Conservation (phyloP, 2,888 invertebrate genomes). For the Pristionchus mayeri region DNA sequence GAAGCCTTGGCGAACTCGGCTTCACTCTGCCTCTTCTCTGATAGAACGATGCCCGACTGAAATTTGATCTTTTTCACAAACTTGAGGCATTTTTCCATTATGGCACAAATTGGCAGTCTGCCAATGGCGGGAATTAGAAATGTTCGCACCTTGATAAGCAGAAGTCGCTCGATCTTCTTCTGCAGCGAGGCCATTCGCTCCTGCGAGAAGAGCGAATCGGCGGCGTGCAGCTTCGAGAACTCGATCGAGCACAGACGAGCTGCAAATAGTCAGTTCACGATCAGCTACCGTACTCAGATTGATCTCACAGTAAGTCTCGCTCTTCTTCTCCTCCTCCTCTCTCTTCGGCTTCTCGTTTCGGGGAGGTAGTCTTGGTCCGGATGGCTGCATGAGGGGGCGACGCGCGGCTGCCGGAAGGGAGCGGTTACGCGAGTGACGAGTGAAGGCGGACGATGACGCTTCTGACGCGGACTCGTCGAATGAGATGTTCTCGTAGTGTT, state of each 20-base stretch:
- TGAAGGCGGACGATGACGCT: no score
- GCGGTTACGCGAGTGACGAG: not conserved
- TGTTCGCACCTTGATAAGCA: slow-evolving; percentile 1
- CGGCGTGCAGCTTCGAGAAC: slow-evolving; percentile 13
- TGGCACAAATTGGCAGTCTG: not conserved
- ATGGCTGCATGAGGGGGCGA: not conserved
- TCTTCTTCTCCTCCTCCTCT: not conserved
- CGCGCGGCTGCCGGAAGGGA: not conserved
- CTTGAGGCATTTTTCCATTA: not conserved
- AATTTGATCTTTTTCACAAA: not conserved
- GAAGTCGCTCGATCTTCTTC: slow-evolving; percentile 37
- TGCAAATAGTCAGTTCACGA: slow-evolving; percentile 23
- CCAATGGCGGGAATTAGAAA: slow-evolving; percentile 5
- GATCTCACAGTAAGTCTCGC: not conserved
- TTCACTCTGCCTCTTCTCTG: not conserved
- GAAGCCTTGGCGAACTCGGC: not conserved
- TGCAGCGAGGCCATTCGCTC: slow-evolving; percentile 37
- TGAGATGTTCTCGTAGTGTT: slow-evolving; percentile 34
- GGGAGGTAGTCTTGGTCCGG: not conserved
- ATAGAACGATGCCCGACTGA: slow-evolving; percentile 29
- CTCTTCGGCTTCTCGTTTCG: not conserved
- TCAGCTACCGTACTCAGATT: not conserved
- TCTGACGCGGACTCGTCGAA: slow-evolving; percentile 12
- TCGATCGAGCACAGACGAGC: slow-evolving; percentile 41
- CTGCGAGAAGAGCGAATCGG: not conserved